Evolutionary conservation across 35 echinoderm and acorn worm genomes (phyloP), one percentile per base, ranked within the genome.

Genomic region (Lytechinus variegatus): DNA sequence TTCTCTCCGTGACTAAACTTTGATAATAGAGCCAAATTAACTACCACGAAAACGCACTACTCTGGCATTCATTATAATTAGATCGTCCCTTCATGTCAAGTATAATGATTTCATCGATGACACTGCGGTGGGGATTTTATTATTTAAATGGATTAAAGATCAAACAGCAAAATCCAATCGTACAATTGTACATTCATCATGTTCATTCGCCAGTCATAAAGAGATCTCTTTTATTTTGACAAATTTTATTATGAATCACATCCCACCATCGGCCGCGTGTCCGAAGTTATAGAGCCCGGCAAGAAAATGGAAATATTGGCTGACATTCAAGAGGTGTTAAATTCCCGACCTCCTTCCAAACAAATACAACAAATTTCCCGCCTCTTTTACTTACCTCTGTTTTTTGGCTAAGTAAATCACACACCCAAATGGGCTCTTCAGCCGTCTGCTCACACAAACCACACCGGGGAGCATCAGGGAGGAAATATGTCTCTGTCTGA

Each of bases 271-370:
- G 6, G 19, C 33, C 33, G 33, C 66, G 6, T 79, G 66, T 79
- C 12, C 66, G 19, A 79, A 79, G 16, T 19, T 24, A n/a, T n/a
- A 58, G 56, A 58, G 56, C 56, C 13, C 10, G 66, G 3, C 10
- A 60, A 79, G 5, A 24, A 79, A 79, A 79, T 7, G 3, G 19
- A 79, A 58, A n/a, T 16, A n/a, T 24, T 79, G 66, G 66, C 66
- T 79, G 66, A n/a, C 66, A 79, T 79, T 79, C 66, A 79, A 79
- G 66, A 79, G 14, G 66, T 24, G 66, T 79, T 79, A 79, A 79
- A 79, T 79, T 79, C 14, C 66, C 66, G 16, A 79, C 66, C 66
- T 79, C 66, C 66, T 79, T 79, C 66, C 66, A 79, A 79, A 79
- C 66, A 79, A 79, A 79, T 79, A 16, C 66, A 24, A 79, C 19